A percentile compares a stretch with the other conserved stretches of the same genome.
phyloP scores from a whole-genome alignment of 2,113 vertebrate genomes.

The Potamarius usumacintae region DNA sequence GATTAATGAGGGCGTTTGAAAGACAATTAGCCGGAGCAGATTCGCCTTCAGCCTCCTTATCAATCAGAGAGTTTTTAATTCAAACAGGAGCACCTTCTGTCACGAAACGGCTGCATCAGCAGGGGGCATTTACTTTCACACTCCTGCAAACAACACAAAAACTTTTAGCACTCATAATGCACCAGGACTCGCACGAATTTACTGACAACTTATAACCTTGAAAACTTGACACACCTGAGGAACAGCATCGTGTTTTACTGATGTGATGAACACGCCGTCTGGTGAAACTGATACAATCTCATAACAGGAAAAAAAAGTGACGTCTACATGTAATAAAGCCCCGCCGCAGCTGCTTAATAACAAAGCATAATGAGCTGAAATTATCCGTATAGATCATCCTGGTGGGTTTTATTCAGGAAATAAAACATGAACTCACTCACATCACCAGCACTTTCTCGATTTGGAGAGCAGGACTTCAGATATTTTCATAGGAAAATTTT shows the following conservation, averaged over 20 bases:
- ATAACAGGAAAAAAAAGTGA: constrained; percentile 33
- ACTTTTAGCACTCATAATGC: constrained; percentile 9
- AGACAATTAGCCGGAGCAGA: constrained; percentile 95
- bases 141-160: constrained; percentile 34
- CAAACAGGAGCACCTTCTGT: constrained; percentile 71
- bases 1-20: constrained; percentile 99
- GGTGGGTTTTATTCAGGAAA: constrained; percentile 25
- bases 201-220: not conserved
- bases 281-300: constrained; percentile 38
- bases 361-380: constrained; percentile 48
- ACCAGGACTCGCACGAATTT: not conserved
- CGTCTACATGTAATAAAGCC: constrained; percentile 48
- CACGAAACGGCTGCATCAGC: constrained; percentile 71
- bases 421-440: constrained; percentile 18
- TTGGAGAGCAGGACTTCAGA: not conserved
- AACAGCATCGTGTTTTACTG: constrained; percentile 19
- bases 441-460: constrained; percentile 3
- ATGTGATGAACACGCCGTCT: constrained; percentile 15
- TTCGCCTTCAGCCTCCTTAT: constrained; percentile 91
- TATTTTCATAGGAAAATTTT: not conserved
- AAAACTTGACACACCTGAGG: not conserved
- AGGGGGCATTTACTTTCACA: constrained; percentile 33
- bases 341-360: constrained; percentile 45
- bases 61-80: constrained; percentile 87
- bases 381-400: constrained; percentile 42